These are phyloP conservation scores for Drosophila elegans DNA, from an alignment of 1,140 invertebrate species.

Conservation along the genomic window DNA sequence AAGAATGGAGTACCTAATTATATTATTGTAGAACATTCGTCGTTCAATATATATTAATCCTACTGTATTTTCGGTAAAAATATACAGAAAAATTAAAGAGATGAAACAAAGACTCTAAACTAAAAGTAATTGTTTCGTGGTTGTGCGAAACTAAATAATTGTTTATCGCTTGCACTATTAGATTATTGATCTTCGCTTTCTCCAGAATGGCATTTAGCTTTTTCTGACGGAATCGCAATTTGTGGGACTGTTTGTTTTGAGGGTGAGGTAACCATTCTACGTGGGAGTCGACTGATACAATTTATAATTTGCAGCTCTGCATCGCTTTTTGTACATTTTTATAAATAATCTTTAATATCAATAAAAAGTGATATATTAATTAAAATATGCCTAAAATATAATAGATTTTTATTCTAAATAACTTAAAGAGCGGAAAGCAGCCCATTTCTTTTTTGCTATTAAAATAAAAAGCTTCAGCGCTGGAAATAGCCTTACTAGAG, in stretches of 20 bases:
- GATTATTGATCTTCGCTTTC: conserved; percentile 26
- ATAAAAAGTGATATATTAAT: conserved; percentile 12
- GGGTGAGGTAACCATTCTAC: conserved; percentile 17
- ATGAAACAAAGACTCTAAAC: conserved; percentile 4
- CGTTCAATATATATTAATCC: background rate
- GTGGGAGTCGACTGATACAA: conserved; percentile 15
- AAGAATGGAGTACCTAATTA: background rate
- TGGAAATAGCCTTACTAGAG: conserved; percentile 14
- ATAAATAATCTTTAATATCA: conserved; percentile 24
- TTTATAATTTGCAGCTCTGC: conserved; percentile 42
- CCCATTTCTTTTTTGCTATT: conserved; percentile 7
- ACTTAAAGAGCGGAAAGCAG: conserved; percentile 21
- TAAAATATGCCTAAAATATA: conserved; percentile 4
- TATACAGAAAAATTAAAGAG: background rate
- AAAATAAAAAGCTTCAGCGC: conserved; percentile 15
- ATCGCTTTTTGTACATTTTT: conserved; percentile 28
- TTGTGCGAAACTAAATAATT: conserved; percentile 5
- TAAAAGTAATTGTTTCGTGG: conserved; percentile 8
- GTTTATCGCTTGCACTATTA: conserved; percentile 22
- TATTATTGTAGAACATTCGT: background rate
- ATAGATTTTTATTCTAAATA: conserved; percentile 3
- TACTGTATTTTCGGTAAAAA: background rate
- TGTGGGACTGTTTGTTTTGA: conserved; percentile 19
- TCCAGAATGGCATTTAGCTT: conserved; percentile 16
- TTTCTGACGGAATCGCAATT: conserved; percentile 16